phyloP scores from a whole-genome alignment of 2,797 vertebrate genomes.

The Eospalax fontanierii region DNA sequence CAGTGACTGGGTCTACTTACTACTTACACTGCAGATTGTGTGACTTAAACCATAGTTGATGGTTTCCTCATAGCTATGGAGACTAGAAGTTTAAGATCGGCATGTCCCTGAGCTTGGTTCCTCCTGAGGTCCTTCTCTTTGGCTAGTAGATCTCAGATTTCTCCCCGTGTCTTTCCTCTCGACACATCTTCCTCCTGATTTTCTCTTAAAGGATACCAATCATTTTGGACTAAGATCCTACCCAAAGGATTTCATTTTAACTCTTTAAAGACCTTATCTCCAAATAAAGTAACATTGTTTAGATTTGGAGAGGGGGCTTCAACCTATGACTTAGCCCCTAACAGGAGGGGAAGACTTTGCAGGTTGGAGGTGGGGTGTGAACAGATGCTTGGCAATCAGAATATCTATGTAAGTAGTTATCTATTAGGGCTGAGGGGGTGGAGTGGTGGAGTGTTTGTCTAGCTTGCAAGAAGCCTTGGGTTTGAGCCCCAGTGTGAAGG shows the following conservation, averaged over 20 bases:
- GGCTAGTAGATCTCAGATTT: neutral
- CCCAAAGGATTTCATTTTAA: neutral
- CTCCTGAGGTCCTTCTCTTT: neutral
- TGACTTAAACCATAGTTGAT: neutral
- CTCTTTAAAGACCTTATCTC: slow-evolving; percentile 32
- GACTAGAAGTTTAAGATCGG: neutral
- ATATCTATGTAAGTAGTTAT: neutral
- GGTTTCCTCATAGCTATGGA: neutral
- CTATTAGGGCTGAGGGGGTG: neutral
- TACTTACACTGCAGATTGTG: neutral
- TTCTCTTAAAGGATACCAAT: neutral
- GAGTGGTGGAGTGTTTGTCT: neutral
- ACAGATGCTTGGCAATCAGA: neutral
- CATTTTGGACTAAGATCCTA: neutral
- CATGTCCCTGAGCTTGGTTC: neutral
- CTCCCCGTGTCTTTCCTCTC: neutral
- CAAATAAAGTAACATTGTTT: neutral
- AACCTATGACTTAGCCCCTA: neutral
- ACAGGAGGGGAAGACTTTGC: neutral
- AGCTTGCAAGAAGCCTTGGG: neutral
- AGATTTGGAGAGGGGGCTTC: neutral
- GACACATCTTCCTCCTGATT: neutral
- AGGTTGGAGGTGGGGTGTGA: neutral
- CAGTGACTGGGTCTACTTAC: neutral
- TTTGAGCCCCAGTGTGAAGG: neutral